These are phyloP conservation scores for Calosoma granatense DNA, from an alignment of 1,140 invertebrate genomes.

Conservation along the genomic window DNA sequence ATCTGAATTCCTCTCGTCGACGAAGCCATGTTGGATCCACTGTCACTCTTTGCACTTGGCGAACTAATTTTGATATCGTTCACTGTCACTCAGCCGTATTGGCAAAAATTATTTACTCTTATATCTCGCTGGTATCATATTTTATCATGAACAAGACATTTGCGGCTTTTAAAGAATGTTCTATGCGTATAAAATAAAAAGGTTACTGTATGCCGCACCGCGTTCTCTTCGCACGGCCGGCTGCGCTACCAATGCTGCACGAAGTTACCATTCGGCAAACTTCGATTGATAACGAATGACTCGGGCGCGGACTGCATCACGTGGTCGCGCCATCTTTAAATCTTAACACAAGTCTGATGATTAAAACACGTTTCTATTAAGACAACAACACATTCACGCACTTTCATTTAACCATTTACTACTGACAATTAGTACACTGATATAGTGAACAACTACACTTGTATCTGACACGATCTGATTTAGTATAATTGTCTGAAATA, in stretches of 20 bases:
- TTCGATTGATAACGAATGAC: background rate
- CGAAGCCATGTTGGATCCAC: conserved; percentile 67
- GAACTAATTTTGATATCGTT: conserved; percentile 1
- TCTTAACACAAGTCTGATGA: background rate
- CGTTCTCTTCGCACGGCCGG: conserved; percentile 1
- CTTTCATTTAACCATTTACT: too few relatives aligned
- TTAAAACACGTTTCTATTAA: background rate
- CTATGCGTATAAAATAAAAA: conserved; percentile 28
- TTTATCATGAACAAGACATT: conserved; percentile 36
- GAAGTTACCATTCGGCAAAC: background rate
- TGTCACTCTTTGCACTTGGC: conserved; percentile 17
- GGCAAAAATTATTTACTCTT: conserved; percentile 19
- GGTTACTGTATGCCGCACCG: conserved; percentile 23
- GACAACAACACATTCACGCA: too few relatives aligned
- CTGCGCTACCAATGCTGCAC: conserved; percentile 3
- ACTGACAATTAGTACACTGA: too few relatives aligned
- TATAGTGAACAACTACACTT: too few relatives aligned
- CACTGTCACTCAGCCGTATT: conserved; percentile 8
- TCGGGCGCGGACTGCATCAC: conserved; percentile 7
- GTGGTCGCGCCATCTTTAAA: background rate
- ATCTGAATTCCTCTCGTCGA: conserved; percentile 80
- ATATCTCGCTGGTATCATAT: conserved; percentile 29
- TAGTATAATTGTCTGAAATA: too few relatives aligned
- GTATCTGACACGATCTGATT: too few relatives aligned
- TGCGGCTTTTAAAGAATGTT: conserved; percentile 20